Conservation (phyloP, 2,113 vertebrate species). For the Onychostoma macrolepis region DNA sequence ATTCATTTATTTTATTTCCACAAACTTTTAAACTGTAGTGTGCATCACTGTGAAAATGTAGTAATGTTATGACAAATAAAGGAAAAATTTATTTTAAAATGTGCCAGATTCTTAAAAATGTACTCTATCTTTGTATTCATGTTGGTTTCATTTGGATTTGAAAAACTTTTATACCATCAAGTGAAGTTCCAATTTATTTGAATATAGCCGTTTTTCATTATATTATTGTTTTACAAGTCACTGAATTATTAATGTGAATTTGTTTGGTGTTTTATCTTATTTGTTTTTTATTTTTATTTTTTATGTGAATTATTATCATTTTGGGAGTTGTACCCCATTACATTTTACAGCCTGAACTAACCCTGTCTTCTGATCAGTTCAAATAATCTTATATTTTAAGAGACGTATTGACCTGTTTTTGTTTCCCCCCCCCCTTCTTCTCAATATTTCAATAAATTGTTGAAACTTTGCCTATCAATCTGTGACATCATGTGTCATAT, state of each 20-base stretch:
- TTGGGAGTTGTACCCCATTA: not conserved
- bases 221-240: not conserved
- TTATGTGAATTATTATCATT: not conserved
- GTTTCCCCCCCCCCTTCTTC: too few relatives aligned
- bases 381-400: not conserved
- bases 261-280: not conserved
- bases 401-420: not conserved
- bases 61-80: not conserved
- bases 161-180: not conserved
- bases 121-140: not conserved
- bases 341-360: not conserved
- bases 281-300: not conserved
- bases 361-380: not conserved
- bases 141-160: not conserved
- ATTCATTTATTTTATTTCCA: not conserved
- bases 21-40: not conserved
- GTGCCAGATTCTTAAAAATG: not conserved
- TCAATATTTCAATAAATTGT: not conserved
- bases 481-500: not conserved
- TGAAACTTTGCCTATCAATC: not conserved
- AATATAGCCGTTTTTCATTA: too few relatives aligned
- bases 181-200: too few relatives aligned
- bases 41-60: not conserved
- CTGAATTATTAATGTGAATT: not conserved
- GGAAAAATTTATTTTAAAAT: not conserved